Evolutionary conservation across 2,888 invertebrate genomes (phyloP).

Genomic region (Habrosyne pyritoides): DNA sequence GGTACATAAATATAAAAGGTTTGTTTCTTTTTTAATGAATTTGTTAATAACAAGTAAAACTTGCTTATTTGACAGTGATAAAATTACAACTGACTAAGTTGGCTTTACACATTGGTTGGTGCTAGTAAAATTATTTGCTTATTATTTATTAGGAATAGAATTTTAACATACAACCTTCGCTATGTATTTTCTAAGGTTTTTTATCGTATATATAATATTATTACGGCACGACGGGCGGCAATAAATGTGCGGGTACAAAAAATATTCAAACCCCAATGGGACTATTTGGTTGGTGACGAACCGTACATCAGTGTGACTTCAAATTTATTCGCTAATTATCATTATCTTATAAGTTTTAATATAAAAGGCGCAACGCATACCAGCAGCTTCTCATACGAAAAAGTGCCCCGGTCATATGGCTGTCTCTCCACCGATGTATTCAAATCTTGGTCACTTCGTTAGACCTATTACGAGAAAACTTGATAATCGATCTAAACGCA

Average conservation of each 20-base stretch:
- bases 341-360: not conserved
- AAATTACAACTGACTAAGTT: not conserved
- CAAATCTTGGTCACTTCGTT: no score
- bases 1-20: no score
- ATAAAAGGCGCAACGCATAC: not conserved
- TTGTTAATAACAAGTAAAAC: not conserved
- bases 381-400: not conserved
- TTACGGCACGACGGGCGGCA: not conserved
- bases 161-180: not conserved
- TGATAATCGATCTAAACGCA: no score
- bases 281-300: not conserved
- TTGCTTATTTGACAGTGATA: not conserved
- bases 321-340: constrained; percentile 6
- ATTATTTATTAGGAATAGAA: not conserved
- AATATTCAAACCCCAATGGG: not conserved
- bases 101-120: not conserved
- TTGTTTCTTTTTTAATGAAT: not conserved
- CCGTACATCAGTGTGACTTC: constrained; percentile 1
- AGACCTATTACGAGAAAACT: no score
- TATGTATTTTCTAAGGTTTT: not conserved
- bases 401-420: no score
- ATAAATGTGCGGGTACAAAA: not conserved
- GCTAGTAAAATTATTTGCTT: not conserved
- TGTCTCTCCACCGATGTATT: no score
- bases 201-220: not conserved